Base-by-base conservation (phyloP, 2,113 vertebrate species). In the Xenopus tropicalis region DNA sequence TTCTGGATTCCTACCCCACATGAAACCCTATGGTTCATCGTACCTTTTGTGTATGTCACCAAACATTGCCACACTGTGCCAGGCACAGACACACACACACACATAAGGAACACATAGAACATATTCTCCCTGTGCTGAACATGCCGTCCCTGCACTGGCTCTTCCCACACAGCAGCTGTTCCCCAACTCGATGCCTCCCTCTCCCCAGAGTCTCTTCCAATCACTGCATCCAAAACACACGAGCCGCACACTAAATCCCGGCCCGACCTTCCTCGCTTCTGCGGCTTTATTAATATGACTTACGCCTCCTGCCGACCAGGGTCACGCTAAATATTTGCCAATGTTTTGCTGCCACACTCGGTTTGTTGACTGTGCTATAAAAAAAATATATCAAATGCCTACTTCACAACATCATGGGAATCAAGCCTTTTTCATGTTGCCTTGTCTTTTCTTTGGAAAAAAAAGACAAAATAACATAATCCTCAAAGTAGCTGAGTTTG, bases 131-230 rank as follows among this genome's bases (percentile, higher is more conserved):
- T 46, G 68, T 54, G 25, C 73, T 75, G 73, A 63, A 75, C 73
- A 75, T 63, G 44, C 62, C 58, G 66, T 69, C 59, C 59, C 56
- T 19, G 52, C 62, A 61, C 66, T 63, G 73, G 57, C 66, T 56
- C 73, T 62, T 75, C 73, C 73, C 73, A 75, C 73, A 75, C 66
- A 75, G 73, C 73, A 75, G 66, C 73, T 75, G 73, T 75, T 75
- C 66, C 24, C 58, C 73, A 63, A 44, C 73, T 22, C 66, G 66
- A 58, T 74, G 42, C 56, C 73, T 62, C 57, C 66, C 61, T 69
- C 59, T 68, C 66, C 59, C 66, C n/a, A 61, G 63, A 59, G 65
- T 69, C 73, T 69, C 73, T 75, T 69, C 17, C 73, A 69, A 66
- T 75, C 66, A 61, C 25, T 69, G 73, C 73, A 42, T 69, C 73